phyloP scores from a whole-genome alignment of 2,888 invertebrate species.

The Drosophila nr. medialis region DNA sequence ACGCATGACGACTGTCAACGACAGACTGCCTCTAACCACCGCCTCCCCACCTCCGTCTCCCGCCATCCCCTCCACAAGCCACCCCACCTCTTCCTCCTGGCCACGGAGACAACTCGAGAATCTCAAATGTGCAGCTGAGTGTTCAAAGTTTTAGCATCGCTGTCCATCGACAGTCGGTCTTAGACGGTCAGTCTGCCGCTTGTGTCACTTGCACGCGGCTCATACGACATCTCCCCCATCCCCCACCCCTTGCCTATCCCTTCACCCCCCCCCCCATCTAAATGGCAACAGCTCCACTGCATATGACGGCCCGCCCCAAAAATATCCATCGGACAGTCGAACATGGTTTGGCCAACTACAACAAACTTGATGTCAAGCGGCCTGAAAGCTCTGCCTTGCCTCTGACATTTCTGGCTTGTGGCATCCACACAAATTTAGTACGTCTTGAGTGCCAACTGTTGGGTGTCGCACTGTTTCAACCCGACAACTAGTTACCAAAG shows the following conservation, averaged over 20 bases:
- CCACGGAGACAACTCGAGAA: background rate
- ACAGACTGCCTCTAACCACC: constrained; percentile 28
- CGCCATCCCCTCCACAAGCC: background rate
- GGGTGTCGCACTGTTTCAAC: background rate
- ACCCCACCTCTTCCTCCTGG: too few species aligned
- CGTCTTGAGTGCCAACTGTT: background rate
- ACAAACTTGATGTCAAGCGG: constrained; percentile 6
- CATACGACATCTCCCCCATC: background rate
- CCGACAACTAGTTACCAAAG: background rate
- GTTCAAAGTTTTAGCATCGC: constrained; percentile 28
- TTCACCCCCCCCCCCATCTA: too few species aligned
- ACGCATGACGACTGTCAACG: constrained; percentile 74
- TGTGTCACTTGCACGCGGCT: constrained; percentile 14
- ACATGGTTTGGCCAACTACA: background rate
- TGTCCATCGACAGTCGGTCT: constrained; percentile 49
- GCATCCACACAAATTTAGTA: constrained; percentile 3
- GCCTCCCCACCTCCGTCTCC: background rate
- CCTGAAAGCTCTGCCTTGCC: constrained; percentile 8
- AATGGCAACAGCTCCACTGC: background rate
- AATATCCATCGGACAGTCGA: background rate
- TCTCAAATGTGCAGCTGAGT: constrained; percentile 12
- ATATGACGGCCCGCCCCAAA: background rate
- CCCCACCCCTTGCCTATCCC: background rate
- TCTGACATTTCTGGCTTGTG: constrained; percentile 1
- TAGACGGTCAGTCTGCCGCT: constrained; percentile 34